Conservation (phyloP, 1,140 invertebrate genomes). For the Drosophila tropicalis region DNA sequence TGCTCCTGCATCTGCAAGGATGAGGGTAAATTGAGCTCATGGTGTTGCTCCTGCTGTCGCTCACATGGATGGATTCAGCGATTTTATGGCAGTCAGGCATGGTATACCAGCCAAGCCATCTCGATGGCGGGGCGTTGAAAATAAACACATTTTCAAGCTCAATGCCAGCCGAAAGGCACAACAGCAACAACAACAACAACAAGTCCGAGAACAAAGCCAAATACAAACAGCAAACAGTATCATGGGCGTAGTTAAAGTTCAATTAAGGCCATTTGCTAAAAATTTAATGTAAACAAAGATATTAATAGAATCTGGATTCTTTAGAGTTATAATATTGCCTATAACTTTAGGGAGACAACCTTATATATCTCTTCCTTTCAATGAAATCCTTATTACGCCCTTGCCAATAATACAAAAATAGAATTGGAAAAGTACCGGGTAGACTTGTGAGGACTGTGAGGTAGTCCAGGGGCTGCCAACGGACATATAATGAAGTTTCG, state of each 20-base stretch:
- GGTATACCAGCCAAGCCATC: slow-evolving; percentile 40
- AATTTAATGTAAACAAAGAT: too few species aligned
- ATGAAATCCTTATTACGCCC: neutral
- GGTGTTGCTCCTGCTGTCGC: slow-evolving; percentile 8
- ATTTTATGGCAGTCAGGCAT: slow-evolving; percentile 73
- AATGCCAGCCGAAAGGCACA: slow-evolving; percentile 66
- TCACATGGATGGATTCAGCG: slow-evolving; percentile 66
- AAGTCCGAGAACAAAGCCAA: slow-evolving; percentile 68
- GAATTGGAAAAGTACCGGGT: slow-evolving; percentile 68
- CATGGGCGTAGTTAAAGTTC: slow-evolving; percentile 11
- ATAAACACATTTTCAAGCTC: slow-evolving; percentile 81
- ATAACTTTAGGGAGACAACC: too few species aligned
- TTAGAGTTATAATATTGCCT: too few species aligned
- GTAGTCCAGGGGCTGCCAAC: slow-evolving; percentile 40
- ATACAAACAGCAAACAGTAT: slow-evolving; percentile 55
- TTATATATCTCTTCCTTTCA: too few species aligned
- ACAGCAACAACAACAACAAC: slow-evolving; percentile 29
- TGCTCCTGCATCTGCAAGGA: slow-evolving; percentile 20
- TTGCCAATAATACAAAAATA: slow-evolving; percentile 47
- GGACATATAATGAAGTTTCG: slow-evolving; percentile 78
- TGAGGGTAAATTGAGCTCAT: slow-evolving; percentile 41
- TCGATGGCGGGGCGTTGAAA: slow-evolving; percentile 37
- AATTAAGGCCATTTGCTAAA: too few species aligned
- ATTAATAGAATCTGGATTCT: too few species aligned
- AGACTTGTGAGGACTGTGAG: slow-evolving; percentile 4